Base-by-base conservation (phyloP, 1,140 invertebrate species). In the Branchinecta lindahli region DNA sequence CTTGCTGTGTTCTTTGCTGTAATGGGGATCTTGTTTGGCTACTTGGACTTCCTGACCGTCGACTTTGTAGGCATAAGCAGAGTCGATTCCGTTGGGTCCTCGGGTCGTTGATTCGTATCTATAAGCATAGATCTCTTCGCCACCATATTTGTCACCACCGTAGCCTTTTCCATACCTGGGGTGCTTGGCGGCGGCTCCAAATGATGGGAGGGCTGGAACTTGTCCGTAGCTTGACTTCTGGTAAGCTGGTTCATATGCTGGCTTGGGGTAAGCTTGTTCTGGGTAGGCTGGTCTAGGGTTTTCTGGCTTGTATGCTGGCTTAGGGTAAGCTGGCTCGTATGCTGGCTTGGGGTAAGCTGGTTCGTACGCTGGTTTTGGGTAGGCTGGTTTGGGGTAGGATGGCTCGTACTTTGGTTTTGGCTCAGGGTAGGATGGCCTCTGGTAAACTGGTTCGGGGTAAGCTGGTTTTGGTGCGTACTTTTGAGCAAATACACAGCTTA, bases 11-110 rank as follows among this genome's bases (percentile, higher is more conserved):
- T 47, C 21, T 52, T 69, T 69, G 15, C 33, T 18, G 18, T 61
- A 61, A 10, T 18, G 15, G 18, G 68, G 68, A 47, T 69, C 68
- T 45, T 46, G 44, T 18, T 46, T 45, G 3, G 68, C 68, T 46
- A 69, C 44, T 46, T 69, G 68, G 33, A 46, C 44, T 69, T 69
- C 47, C 20, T 69, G 68, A 10, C 68, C 68, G 12, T 69, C 68
- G 21, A 69, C 68, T 9, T 69, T 47, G n/a, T 46, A 69, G 44
- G 68, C 68, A 47, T 69, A 69, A 8, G 68, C 46, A 15, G 68
- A 46, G n/a, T 69, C 15, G 20, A 69, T 69, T 15, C 44, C 68
- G 68, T 15, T 46, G 10, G 44, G 20, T 15, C 47, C 68, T 3
- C 68, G 44, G 9, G 7, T n/a, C 20, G 45, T 45, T 46, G n/a